Conservation (phyloP, 1,140 invertebrate genomes). For the Pomacea maculata region DNA sequence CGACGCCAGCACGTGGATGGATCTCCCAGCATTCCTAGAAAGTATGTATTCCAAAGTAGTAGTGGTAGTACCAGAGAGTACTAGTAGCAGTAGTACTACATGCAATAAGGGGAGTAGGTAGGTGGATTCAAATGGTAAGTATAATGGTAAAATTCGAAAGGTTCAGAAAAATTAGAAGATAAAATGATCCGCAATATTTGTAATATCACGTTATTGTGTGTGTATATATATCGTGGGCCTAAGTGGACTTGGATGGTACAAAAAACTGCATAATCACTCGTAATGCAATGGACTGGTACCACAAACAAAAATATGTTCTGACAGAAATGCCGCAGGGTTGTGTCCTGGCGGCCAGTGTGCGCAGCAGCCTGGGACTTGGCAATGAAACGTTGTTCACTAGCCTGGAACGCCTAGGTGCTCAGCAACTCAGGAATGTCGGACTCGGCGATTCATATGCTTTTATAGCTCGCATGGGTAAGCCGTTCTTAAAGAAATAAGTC, state of each 20-base stretch:
- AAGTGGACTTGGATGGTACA: too few species aligned
- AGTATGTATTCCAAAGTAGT: neutral
- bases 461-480: neutral
- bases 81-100: too few species aligned
- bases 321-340: conserved; percentile 6
- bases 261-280: too few species aligned
- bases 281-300: too few species aligned
- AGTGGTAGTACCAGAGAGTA: too few species aligned
- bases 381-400: neutral
- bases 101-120: too few species aligned
- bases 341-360: neutral
- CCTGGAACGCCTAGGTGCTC: neutral
- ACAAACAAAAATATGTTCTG: neutral
- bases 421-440: neutral
- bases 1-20: neutral
- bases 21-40: neutral
- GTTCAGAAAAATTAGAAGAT: too few species aligned
- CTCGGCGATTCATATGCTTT: conserved; percentile 1
- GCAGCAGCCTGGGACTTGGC: neutral
- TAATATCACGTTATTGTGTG: too few species aligned
- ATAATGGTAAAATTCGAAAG: too few species aligned
- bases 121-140: too few species aligned
- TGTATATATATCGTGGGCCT: too few species aligned
- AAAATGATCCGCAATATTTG: too few species aligned
- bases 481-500: neutral